Percentiles rank a stretch among this genome's conserved stretches.
phyloP scores from a whole-genome alignment of 2,113 vertebrate genomes.

The Psettodes erumei region DNA sequence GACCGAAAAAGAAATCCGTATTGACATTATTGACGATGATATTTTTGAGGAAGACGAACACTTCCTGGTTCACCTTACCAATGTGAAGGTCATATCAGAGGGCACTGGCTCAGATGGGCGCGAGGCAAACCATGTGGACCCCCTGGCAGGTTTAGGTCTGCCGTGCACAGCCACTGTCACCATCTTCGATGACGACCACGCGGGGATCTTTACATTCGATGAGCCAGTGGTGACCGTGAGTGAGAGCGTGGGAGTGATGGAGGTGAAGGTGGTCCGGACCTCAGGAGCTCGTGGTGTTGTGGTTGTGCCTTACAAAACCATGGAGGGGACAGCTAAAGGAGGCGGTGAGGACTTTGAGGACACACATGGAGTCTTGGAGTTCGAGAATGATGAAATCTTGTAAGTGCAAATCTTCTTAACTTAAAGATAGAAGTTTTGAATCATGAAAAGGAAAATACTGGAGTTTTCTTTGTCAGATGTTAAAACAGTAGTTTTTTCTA shows the following conservation, averaged over 20 bases:
- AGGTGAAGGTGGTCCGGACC: constrained; percentile 92
- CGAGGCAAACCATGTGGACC: constrained; percentile 76
- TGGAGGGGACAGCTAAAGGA: constrained; percentile 92
- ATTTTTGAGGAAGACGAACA: constrained; percentile 98
- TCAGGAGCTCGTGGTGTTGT: constrained; percentile 94
- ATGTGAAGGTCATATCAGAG: constrained; percentile 83
- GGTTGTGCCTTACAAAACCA: constrained; percentile 92
- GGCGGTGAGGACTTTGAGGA: constrained; percentile 98
- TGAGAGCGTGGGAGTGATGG: constrained; percentile 94
- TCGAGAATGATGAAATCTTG: constrained; percentile 96
- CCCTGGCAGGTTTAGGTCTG: constrained; percentile 85
- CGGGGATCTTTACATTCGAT: constrained; percentile 96
- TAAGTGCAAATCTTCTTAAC: constrained; percentile 81
- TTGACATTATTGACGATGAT: constrained; percentile 95
- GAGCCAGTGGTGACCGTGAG: constrained; percentile 89
- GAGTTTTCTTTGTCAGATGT: not conserved
- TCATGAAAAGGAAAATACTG: not conserved
- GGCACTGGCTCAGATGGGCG: constrained; percentile 66
- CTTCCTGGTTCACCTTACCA: constrained; percentile 94
- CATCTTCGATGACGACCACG: constrained; percentile 95
- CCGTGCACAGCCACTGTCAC: constrained; percentile 90
- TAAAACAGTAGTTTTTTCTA: constrained; percentile 35
- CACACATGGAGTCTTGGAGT: constrained; percentile 92
- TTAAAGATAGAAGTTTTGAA: not conserved
- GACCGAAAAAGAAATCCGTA: constrained; percentile 91